Conservation (phyloP, 64 coral and sea anemone genomes). For the Cladopsammia gracilis region DNA sequence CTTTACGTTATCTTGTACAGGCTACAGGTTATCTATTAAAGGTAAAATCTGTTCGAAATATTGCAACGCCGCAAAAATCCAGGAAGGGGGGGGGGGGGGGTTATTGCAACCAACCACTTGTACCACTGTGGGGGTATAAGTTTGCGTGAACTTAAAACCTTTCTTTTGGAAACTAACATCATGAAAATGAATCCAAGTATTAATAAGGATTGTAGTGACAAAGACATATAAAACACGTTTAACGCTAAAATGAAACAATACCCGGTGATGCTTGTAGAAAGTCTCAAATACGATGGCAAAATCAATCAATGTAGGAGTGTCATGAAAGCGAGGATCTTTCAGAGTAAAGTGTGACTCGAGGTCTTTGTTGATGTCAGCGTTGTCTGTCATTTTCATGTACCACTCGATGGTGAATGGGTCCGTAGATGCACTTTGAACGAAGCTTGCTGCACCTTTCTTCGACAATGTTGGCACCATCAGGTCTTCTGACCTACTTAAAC, state of each 20-base stretch:
- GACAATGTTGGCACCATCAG: conserved; percentile 79
- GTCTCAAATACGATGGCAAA: conserved; percentile 87
- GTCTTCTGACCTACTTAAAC: conserved; percentile 52
- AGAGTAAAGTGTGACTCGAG: conserved; percentile 90
- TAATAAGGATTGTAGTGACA: too few relatives aligned
- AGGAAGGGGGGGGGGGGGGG: too few relatives aligned
- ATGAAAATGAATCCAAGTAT: too few relatives aligned
- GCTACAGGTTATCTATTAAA: too few relatives aligned
- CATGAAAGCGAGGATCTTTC: conserved; percentile 82
- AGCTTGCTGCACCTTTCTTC: conserved; percentile 83
- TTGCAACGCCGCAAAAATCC: too few relatives aligned
- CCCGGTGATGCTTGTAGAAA: conserved; percentile 93
- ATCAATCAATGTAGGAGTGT: conserved; percentile 82
- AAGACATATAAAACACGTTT: too few relatives aligned
- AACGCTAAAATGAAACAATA: neutral
- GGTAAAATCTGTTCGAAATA: too few relatives aligned
- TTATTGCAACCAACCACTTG: too few relatives aligned
- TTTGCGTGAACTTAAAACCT: too few relatives aligned
- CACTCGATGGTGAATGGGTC: conserved; percentile 99
- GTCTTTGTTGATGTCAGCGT: conserved; percentile 93
- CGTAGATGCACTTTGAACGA: conserved; percentile 93
- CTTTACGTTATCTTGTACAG: too few relatives aligned
- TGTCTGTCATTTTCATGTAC: conserved; percentile 99
- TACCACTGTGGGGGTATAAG: too few relatives aligned
- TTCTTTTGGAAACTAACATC: too few relatives aligned